Evolutionary conservation across 1,140 invertebrate species (phyloP).

Genomic region (Andrena cerasifolii): DNA sequence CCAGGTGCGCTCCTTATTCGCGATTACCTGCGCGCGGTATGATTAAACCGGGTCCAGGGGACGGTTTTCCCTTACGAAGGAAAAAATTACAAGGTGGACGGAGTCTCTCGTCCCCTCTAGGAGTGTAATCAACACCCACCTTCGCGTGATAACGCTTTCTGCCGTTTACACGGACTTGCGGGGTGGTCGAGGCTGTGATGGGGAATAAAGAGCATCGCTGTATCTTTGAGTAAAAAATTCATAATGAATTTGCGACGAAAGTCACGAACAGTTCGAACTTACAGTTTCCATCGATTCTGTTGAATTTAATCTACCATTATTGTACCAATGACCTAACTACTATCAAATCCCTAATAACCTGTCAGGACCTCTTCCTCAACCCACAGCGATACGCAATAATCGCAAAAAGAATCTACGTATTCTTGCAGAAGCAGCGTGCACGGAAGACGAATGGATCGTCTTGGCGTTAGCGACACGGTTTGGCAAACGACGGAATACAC

Average conservation of each 20-base stretch:
- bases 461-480: slow-evolving; percentile 10
- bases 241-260: neutral
- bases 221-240: no score
- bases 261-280: no score
- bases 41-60: slow-evolving; percentile 57
- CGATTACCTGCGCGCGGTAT: slow-evolving; percentile 34
- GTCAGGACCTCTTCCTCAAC: no score
- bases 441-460: slow-evolving; percentile 45
- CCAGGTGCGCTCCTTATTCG: slow-evolving; percentile 38
- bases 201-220: no score
- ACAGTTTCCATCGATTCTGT: no score
- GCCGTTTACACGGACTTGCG: slow-evolving; percentile 10
- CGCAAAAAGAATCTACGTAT: neutral
- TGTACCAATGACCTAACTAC: no score
- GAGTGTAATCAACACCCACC: slow-evolving; percentile 33
- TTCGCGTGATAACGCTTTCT: slow-evolving; percentile 34
- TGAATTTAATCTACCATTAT: no score
- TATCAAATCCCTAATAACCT: no score
- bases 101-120: neutral
- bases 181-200: neutral
- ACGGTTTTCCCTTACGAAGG: slow-evolving; percentile 44
- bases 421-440: neutral
- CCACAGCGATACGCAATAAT: neutral
- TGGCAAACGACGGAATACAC: slow-evolving; percentile 40
- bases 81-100: slow-evolving; percentile 43